These are phyloP conservation scores for Syrmaticus mikado DNA, from an alignment of 2,113 vertebrate genomes.

Conservation along the genomic window DNA sequence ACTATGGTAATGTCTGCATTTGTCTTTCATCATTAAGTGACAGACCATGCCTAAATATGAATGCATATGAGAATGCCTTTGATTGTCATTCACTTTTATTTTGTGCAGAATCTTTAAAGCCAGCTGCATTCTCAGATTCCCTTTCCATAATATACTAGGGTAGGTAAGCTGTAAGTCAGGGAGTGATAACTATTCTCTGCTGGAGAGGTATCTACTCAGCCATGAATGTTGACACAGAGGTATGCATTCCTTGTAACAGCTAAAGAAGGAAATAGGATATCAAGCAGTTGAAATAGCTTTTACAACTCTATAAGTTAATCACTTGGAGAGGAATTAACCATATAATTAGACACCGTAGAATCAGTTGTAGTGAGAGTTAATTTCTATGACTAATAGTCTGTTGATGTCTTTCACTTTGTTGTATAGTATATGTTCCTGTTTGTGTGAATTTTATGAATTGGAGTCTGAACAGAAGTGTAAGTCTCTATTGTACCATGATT, in stretches of 20 bases:
- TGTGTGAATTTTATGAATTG: background rate
- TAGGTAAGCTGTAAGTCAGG: background rate
- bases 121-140: background rate
- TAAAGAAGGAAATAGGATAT: background rate
- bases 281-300: background rate
- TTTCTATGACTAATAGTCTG: background rate
- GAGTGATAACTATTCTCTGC: background rate
- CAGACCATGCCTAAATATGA: background rate
- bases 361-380: background rate
- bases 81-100: accelerated
- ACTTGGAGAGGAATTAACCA: background rate
- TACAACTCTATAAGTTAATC: background rate
- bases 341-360: background rate
- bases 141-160: background rate
- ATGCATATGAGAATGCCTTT: background rate
- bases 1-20: background rate
- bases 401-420: background rate
- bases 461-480: background rate
- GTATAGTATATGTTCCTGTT: background rate
- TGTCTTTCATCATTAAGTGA: background rate
- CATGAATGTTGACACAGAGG: background rate
- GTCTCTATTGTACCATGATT: background rate
- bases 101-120: background rate
- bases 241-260: background rate
- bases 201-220: background rate